Percentiles rank a stretch among this genome's conserved stretches.
These are phyloP conservation scores for Perithous albicinctus DNA, from an alignment of 2,888 invertebrate species.

Conservation along the genomic window DNA sequence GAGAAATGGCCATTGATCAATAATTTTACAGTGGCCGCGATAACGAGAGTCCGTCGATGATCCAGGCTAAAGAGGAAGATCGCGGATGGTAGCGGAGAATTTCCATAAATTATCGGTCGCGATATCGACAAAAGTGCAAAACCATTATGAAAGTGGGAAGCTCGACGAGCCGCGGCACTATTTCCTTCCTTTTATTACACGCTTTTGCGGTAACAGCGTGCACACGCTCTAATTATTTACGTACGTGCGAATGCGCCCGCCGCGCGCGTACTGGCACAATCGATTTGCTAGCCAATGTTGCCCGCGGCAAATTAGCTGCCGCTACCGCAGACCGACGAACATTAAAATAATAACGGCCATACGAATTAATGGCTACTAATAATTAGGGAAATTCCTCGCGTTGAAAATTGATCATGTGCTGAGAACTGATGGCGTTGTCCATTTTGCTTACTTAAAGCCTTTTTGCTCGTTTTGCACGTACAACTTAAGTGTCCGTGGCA, in stretches of 20 bases:
- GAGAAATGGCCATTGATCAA: conserved; percentile 42
- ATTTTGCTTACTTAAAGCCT: conserved; percentile 14
- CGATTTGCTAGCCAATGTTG: conserved; percentile 77
- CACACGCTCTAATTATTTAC: conserved; percentile 81
- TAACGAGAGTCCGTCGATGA: conserved; percentile 43
- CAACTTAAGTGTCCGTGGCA: neutral
- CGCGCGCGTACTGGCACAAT: conserved; percentile 73
- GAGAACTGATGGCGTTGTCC: conserved; percentile 26
- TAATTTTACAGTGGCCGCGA: conserved; percentile 35
- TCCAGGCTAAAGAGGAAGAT: conserved; percentile 12
- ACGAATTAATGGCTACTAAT: conserved; percentile 81
- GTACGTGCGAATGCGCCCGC: conserved; percentile 79
- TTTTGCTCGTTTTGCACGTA: neutral
- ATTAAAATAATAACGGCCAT: conserved; percentile 83
- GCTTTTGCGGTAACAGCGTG: conserved; percentile 70
- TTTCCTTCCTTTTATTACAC: conserved; percentile 39
- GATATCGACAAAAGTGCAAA: conserved; percentile 73
- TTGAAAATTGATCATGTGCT: conserved; percentile 72
- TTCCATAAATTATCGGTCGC: conserved; percentile 65
- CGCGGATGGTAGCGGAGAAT: conserved; percentile 43
- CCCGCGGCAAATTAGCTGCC: conserved; percentile 79
- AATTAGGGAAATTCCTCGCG: conserved; percentile 82
- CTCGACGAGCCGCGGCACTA: conserved; percentile 51
- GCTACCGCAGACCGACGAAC: conserved; percentile 75
- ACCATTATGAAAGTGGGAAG: conserved; percentile 73